These are phyloP conservation scores for Glossosoma conforme DNA, from an alignment of 1,140 invertebrate genomes.

Conservation along the genomic window DNA sequence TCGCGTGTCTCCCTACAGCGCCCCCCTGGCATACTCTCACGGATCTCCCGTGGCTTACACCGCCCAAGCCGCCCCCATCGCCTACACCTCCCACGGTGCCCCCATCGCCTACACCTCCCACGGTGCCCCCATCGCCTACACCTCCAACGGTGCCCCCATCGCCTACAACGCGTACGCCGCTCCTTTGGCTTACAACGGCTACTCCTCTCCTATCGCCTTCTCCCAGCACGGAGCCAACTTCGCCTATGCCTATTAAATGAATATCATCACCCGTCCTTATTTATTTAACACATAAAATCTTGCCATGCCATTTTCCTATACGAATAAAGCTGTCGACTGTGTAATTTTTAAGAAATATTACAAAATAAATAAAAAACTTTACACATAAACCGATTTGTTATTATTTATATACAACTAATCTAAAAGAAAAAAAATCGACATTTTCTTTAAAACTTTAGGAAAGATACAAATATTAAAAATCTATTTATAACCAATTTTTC, in stretches of 20 bases:
- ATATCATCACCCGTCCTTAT: background rate
- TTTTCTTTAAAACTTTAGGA: too few relatives aligned
- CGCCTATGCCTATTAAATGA: constrained; percentile 22
- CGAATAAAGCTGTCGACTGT: background rate
- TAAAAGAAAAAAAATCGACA: too few relatives aligned
- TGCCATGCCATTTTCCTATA: background rate
- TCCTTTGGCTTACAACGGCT: constrained; percentile 12
- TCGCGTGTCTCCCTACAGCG: constrained; percentile 1
- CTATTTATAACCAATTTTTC: too few relatives aligned
- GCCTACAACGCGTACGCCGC: constrained; percentile 15
- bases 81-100: constrained; percentile 22
- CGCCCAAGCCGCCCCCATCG: constrained; percentile 26
- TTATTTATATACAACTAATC: too few relatives aligned
- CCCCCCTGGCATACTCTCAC: constrained; percentile 4
- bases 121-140: constrained; percentile 27
- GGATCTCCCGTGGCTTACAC: constrained; percentile 28
- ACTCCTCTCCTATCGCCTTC: constrained; percentile 5
- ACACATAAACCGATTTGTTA: too few relatives aligned
- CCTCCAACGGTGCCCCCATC: constrained; percentile 24
- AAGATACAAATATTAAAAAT: too few relatives aligned
- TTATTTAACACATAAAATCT: constrained; percentile 1
- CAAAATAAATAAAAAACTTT: too few relatives aligned
- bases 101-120: background rate
- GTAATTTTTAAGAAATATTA: too few relatives aligned
- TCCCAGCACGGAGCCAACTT: constrained; percentile 8